A percentile compares a stretch with the other conserved stretches of the same genome.
phyloP scores from a whole-genome alignment of 2,113 vertebrate genomes.

The Aviceda subcristata region DNA sequence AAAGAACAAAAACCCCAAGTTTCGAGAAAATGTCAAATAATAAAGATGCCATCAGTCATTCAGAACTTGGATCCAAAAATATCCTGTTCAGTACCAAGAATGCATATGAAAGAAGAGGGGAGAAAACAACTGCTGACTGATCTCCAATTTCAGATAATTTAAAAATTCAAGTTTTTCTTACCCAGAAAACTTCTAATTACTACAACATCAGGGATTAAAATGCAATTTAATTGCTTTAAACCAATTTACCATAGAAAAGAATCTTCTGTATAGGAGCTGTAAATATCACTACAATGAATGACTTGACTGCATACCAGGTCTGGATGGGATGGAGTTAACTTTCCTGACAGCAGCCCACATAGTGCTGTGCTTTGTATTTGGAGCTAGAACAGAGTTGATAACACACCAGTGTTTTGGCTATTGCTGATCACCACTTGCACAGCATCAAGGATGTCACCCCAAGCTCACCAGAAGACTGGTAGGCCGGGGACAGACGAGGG shows the following conservation, averaged over 20 bases:
- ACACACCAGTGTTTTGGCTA: not conserved
- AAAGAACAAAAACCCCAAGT: not conserved
- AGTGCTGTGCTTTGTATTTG: not conserved
- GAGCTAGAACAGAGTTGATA: not conserved
- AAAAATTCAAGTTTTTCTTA: not conserved
- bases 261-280: not conserved
- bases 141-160: not conserved
- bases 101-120: not conserved
- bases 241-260: not conserved
- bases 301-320: not conserved
- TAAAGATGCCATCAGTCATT: not conserved
- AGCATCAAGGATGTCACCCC: not conserved
- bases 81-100: not conserved
- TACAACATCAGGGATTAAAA: not conserved
- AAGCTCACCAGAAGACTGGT: not conserved
- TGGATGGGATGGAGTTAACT: not conserved
- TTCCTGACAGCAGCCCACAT: not conserved
- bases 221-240: not conserved
- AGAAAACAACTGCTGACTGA: not conserved
- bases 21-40: not conserved
- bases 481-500: not conserved
- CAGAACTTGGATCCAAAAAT: not conserved
- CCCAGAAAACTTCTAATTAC: not conserved
- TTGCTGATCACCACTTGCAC: not conserved
- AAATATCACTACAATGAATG: not conserved